Base-by-base conservation (phyloP, 2,888 invertebrate genomes). In the Euplexia lucipara region DNA sequence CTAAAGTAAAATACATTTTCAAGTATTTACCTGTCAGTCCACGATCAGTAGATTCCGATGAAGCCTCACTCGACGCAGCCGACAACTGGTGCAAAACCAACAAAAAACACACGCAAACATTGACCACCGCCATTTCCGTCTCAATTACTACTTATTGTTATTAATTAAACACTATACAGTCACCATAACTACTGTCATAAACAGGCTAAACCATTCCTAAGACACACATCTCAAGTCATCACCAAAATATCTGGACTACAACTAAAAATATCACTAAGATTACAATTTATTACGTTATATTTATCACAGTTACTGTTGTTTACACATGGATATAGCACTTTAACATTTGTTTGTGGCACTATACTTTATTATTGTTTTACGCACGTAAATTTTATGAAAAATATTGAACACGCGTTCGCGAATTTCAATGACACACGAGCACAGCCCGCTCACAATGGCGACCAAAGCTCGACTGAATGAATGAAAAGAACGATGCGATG, bases 81-180 rank as follows among this genome's bases (percentile, higher is more conserved):
- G 93, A 88, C 53, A 94, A 83, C 81, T 92, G 93, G 85, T 92
- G 92, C 81, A 94, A 76, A 67, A 95, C 82, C 78, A 95, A 87
- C 77, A 94, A 87, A 71, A 94, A 84, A 83, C 90, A 94, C 84
- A 95, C 82, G 88, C 91, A 88, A 85, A 93, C 90, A 91, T 95
- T 94, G 84, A 92, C 86, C 81, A 90, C 87, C 78, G 94, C 94
- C 95, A 95, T 95, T 70, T 83, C 76, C 76, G 71, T 86, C 82
- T 86, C 87, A 90, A 91, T 91, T 90, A 87, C 74, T 85, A 85
- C 84, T 87, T 90, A 89, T 86, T 86, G 74, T 83, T 84, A 90
- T 77, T 88, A 89, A 85, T 88, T n/a, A 88, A 87, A 89, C 87
- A 88, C 86, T 81, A 85, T 78, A 75, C 85, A 86, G 86, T 88